Conservation (phyloP, 2,797 vertebrate species). For the Petrocephalus sullivani region DNA sequence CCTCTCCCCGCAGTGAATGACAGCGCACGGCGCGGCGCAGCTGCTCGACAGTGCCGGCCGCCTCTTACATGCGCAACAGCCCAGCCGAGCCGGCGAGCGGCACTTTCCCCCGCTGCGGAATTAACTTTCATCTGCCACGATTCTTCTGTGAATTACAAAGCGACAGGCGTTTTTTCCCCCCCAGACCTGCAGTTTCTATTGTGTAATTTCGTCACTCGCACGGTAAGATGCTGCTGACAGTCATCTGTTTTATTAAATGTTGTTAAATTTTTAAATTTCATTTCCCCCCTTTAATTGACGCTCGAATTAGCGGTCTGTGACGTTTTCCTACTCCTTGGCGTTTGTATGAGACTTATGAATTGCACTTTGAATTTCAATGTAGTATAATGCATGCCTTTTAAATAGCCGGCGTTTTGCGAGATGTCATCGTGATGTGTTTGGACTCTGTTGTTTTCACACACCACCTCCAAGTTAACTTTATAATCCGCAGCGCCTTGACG, state of each 20-base stretch:
- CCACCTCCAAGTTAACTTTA: background rate
- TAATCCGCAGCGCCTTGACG: background rate
- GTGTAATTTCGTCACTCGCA: constrained; percentile 1
- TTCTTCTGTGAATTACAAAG: constrained; percentile 19
- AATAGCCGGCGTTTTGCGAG: background rate
- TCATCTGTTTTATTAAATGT: background rate
- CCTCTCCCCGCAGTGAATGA: constrained; percentile 50
- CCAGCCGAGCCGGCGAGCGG: constrained; percentile 26
- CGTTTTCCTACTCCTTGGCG: background rate
- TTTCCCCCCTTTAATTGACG: background rate
- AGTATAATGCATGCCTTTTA: background rate
- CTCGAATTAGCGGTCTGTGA: background rate
- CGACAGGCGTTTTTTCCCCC: constrained; percentile 4
- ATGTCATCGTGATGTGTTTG: background rate
- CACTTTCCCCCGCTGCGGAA: constrained; percentile 55
- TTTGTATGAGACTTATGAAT: background rate
- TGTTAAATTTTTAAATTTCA: background rate
- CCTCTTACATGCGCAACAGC: background rate
- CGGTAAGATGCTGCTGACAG: constrained; percentile 20
- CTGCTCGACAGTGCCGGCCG: background rate
- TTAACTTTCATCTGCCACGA: constrained; percentile 23
- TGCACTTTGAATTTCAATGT: background rate
- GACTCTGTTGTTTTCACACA: background rate
- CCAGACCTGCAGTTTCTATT: background rate
- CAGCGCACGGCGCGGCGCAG: constrained; percentile 3